A percentile compares a stretch with the other conserved stretches of the same genome.
Evolutionary conservation across 2,113 vertebrate species (phyloP).

Genomic region (Cololabis saira): DNA sequence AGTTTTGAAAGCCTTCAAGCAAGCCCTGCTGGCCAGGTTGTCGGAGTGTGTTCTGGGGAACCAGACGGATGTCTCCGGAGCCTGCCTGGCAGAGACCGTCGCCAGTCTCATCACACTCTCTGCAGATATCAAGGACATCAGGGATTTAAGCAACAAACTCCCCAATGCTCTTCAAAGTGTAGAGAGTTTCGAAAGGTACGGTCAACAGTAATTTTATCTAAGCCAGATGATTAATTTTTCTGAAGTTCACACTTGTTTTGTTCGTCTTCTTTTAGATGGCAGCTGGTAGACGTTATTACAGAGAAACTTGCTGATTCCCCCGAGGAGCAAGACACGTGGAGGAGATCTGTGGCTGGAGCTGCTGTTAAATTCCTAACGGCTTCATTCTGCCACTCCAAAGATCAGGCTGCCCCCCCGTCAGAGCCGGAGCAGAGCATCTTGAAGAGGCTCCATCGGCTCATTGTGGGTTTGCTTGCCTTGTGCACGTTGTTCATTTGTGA

Average conservation of each 20-base stretch:
- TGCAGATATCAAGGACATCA: slow-evolving; percentile 65
- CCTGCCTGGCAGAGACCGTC: slow-evolving; percentile 74
- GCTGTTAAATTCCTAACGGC: slow-evolving; percentile 83
- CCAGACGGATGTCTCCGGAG: background rate
- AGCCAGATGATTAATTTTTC: background rate
- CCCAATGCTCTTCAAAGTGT: slow-evolving; percentile 79
- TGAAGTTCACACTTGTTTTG: background rate
- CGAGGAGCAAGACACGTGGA: slow-evolving; percentile 82
- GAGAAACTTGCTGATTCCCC: slow-evolving; percentile 72
- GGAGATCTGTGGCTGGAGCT: slow-evolving; percentile 76
- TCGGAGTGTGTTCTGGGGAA: slow-evolving; percentile 66
- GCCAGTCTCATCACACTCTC: slow-evolving; percentile 80
- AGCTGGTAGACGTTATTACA: slow-evolving; percentile 84
- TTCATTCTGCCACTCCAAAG: slow-evolving; percentile 77
- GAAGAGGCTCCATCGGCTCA: slow-evolving; percentile 77
- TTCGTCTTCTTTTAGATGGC: slow-evolving; percentile 83
- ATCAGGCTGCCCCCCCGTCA: slow-evolving; percentile 40
- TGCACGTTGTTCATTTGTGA: background rate
- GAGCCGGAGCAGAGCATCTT: slow-evolving; percentile 83
- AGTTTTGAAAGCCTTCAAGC: slow-evolving; percentile 79
- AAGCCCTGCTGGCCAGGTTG: slow-evolving; percentile 81
- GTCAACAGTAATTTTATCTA: background rate
- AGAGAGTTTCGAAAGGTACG: slow-evolving; percentile 80
- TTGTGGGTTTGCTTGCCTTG: slow-evolving; percentile 69
- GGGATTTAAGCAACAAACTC: slow-evolving; percentile 73